Conservation (phyloP, 2,113 vertebrate species). For the Grantiella picta region DNA sequence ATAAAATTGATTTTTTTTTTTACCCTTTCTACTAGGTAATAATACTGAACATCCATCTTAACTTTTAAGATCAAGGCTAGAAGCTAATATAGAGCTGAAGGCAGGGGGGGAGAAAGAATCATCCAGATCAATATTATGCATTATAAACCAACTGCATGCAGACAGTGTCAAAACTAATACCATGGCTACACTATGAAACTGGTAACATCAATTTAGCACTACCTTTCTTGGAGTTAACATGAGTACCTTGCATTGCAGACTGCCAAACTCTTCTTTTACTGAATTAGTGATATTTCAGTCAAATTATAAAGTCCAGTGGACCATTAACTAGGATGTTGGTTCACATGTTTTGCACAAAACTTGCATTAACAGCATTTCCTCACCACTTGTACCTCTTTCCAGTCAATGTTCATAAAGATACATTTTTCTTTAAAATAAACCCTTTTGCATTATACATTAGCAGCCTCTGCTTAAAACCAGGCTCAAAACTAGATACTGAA, state of each 20-base stretch:
- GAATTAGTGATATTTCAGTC: neutral
- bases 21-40: slow-evolving; percentile 55
- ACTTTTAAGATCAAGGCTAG: slow-evolving; percentile 67
- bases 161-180: slow-evolving; percentile 33
- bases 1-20: slow-evolving; percentile 74
- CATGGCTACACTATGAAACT: neutral
- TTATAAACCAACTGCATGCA: slow-evolving; percentile 50
- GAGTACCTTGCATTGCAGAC: neutral
- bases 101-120: neutral
- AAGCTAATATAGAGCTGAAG: slow-evolving; percentile 44
- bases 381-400: neutral
- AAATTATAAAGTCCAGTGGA: neutral
- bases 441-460: neutral
- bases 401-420: neutral
- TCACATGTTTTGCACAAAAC: neutral
- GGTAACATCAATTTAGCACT: neutral
- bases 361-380: neutral
- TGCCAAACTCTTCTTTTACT: neutral
- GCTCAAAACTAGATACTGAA: neutral
- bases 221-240: neutral
- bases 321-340: neutral
- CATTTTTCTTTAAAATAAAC: neutral
- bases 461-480: neutral
- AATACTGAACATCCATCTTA: slow-evolving; percentile 66
- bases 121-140: slow-evolving; percentile 62